These are phyloP conservation scores for Sula dactylatra DNA, from an alignment of 2,113 vertebrate genomes.

Conservation along the genomic window DNA sequence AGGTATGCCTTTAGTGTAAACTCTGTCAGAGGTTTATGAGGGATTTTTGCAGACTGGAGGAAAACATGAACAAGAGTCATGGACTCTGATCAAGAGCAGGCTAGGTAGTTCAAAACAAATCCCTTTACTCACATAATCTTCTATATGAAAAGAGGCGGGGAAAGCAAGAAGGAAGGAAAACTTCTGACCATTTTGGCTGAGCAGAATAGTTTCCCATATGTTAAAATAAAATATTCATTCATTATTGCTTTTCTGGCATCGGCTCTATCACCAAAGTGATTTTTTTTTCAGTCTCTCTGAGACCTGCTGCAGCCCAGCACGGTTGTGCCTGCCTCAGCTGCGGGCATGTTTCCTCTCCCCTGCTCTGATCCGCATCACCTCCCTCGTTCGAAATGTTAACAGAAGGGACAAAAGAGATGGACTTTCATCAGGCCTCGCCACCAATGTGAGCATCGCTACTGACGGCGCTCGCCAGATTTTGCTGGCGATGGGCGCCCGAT, in stretches of 20 bases:
- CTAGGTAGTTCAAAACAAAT: neutral
- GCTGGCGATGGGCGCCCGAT: neutral
- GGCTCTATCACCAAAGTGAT: neutral
- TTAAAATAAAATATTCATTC: conserved; percentile 70
- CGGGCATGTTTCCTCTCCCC: neutral
- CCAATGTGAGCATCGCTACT: neutral
- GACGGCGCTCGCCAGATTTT: neutral
- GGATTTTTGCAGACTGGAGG: neutral
- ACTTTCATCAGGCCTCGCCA: neutral
- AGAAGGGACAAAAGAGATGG: neutral
- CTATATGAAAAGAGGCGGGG: neutral
- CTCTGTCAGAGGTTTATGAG: neutral
- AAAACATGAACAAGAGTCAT: neutral
- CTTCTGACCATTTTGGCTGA: neutral
- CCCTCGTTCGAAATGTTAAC: neutral
- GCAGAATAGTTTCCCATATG: conserved; percentile 19
- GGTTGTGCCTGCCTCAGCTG: neutral
- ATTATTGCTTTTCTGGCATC: neutral
- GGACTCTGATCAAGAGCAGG: neutral
- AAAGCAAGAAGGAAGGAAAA: neutral
- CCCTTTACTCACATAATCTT: neutral
- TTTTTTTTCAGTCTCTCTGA: neutral
- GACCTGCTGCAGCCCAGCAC: neutral
- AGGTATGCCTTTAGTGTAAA: neutral
- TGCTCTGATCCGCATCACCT: fast-evolving